Evolutionary conservation across 2,888 invertebrate species (phyloP), one percentile per base, ranked within the genome.

Genomic region (Cremastinae sp.): DNA sequence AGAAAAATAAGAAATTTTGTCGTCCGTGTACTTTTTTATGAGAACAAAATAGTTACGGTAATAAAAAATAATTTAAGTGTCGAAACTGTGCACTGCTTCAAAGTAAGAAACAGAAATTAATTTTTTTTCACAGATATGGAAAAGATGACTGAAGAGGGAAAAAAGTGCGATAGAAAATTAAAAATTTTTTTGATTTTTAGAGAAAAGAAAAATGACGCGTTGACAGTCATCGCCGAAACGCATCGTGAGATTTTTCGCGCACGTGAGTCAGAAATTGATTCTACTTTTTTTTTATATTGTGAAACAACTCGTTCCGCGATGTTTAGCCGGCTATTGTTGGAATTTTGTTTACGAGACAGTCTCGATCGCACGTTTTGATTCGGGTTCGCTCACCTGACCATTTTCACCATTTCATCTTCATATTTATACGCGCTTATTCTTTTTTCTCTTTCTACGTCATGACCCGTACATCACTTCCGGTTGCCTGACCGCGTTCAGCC

Each of bases 401-500:
- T 36, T 16, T 49, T 34, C 38, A 22, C 20, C 12, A 47, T 28
- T 34, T 14, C 16, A 14, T 20, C n/a, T 28, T 22, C 20, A 49
- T 18, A 16, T 18, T 8, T 18, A 49, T 10, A 7, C n/a, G 9
- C 28, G 12, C 38, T 14, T 8, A 5, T 8, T 59, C 43, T 12
- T 22, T 49, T 41, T 18, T 51, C 36, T 20, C 38, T 59, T 16
- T 18, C 56, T 54, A 28, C 61, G 51, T 65, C 51, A 61, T 73
- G 74, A 58, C 73, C 72, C 81, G 70, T 80, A 78, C 73, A 85
- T 89, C 88, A 89, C 84, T 89, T 89, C 87, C 89, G 84, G 82
- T 69, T 87, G 84, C 84, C 81, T 84, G 85, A 75, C 70, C 81
- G 77, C 84, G 80, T 87, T 87, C 83, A 82, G 84, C 28, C 82